phyloP scores from a whole-genome alignment of 2,888 invertebrate genomes.

The Coenonympha arcania region DNA sequence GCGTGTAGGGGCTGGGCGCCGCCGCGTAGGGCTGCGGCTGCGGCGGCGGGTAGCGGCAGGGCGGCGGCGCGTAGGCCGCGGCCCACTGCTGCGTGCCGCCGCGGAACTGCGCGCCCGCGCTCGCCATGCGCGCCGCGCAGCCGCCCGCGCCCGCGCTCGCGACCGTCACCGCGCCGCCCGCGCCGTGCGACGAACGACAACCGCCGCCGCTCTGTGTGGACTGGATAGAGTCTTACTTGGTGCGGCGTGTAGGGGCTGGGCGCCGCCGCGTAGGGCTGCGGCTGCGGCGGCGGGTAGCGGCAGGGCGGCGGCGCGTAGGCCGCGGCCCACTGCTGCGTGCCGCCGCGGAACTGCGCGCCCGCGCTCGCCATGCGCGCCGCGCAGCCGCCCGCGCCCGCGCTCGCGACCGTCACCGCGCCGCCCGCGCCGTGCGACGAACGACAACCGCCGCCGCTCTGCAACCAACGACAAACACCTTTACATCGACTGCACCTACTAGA shows the following conservation, averaged over 20 bases:
- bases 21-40: constrained; percentile 65
- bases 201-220: constrained; percentile 59
- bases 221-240: constrained; percentile 43
- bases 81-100: constrained; percentile 71
- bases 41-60: constrained; percentile 71
- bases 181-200: constrained; percentile 61
- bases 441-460: constrained; percentile 66
- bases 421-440: constrained; percentile 62
- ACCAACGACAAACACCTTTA: constrained; percentile 18
- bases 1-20: constrained; percentile 62
- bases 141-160: constrained; percentile 68
- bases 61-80: constrained; percentile 67
- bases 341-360: constrained; percentile 70
- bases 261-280: constrained; percentile 62
- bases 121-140: constrained; percentile 73
- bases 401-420: constrained; percentile 67
- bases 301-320: constrained; percentile 69
- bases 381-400: constrained; percentile 70
- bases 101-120: constrained; percentile 71
- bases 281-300: constrained; percentile 71
- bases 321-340: constrained; percentile 69
- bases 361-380: constrained; percentile 73
- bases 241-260: constrained; percentile 65
- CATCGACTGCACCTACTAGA: not conserved
- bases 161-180: constrained; percentile 68